Evolutionary conservation across 2,797 vertebrate genomes (phyloP).

Genomic region (Falco rusticolus): DNA sequence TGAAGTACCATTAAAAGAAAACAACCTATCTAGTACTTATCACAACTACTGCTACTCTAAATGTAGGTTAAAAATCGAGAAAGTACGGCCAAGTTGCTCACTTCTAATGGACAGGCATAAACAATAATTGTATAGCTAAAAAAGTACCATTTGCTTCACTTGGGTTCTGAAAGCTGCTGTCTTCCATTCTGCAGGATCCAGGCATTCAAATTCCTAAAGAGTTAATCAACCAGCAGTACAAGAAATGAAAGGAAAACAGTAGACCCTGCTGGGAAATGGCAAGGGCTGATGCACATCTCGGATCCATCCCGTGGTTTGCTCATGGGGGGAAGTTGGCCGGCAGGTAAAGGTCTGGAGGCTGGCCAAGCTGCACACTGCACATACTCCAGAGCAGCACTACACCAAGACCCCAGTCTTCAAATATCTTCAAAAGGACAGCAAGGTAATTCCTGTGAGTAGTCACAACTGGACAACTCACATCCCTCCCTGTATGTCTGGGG

Average conservation of each 20-base stretch:
- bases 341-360: background rate
- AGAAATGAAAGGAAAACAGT: background rate
- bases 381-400: background rate
- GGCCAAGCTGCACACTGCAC: background rate
- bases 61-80: background rate
- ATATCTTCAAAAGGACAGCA: background rate
- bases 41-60: background rate
- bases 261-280: background rate
- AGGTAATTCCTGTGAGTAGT: background rate
- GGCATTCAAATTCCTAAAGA: background rate
- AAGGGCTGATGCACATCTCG: background rate
- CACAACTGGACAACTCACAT: background rate
- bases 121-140: background rate
- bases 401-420: background rate
- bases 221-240: background rate
- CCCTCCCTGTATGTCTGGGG: fast-evolving
- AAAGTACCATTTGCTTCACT: background rate
- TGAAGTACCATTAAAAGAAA: background rate
- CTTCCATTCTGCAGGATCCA: background rate
- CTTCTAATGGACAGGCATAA: background rate
- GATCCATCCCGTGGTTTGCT: background rate
- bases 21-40: background rate
- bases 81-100: background rate
- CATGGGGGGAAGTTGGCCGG: fast-evolving
- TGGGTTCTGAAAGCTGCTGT: background rate